Percentiles rank a stretch among this genome's conserved stretches.
These are phyloP conservation scores for Uromys caudimaculatus DNA, from an alignment of 2,797 vertebrate species.

Conservation along the genomic window DNA sequence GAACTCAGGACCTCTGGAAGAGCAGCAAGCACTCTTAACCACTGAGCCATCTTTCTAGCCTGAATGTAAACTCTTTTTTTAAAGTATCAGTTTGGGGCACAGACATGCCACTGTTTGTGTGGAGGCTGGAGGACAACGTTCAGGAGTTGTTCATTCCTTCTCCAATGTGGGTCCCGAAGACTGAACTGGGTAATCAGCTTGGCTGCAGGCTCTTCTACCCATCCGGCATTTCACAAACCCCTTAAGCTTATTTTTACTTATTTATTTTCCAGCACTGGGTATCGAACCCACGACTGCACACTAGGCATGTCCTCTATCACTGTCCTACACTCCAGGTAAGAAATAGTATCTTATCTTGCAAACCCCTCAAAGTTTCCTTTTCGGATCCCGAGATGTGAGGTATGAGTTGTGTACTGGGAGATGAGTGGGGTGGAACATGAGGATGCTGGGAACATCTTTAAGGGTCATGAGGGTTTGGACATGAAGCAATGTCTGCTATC, in stretches of 20 bases:
- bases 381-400: background rate
- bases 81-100: background rate
- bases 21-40: background rate
- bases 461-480: background rate
- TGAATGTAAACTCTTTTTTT: background rate
- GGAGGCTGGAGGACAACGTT: background rate
- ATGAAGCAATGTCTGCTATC: background rate
- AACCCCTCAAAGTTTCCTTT: background rate
- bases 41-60: background rate
- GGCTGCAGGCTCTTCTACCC: too few species aligned
- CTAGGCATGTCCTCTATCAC: background rate
- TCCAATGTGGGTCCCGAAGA: background rate
- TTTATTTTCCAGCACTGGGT: background rate
- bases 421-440: background rate
- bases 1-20: background rate
- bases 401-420: background rate
- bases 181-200: background rate
- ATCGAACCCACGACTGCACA: background rate
- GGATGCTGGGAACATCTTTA: background rate
- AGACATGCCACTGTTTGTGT: background rate
- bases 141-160: background rate
- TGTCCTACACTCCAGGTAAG: background rate
- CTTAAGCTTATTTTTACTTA: background rate
- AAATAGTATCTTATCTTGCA: constrained; percentile 7
- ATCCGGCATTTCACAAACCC: too few species aligned